These are phyloP conservation scores for Bombus sibiricus DNA, from an alignment of 1,140 invertebrate species.

Conservation along the genomic window DNA sequence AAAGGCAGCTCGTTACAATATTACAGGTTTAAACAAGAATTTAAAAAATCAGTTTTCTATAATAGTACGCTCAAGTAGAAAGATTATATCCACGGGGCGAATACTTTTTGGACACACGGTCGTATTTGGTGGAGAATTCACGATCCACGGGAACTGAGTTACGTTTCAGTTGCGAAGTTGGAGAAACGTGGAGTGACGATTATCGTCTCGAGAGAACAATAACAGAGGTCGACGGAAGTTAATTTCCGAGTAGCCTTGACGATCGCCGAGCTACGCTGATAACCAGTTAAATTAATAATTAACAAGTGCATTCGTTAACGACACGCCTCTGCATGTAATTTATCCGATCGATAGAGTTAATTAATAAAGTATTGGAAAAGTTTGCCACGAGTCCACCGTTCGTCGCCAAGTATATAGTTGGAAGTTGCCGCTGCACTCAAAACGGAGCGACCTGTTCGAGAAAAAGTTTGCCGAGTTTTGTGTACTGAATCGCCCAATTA, in stretches of 20 bases:
- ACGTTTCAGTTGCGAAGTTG: neutral
- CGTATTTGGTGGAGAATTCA: no score
- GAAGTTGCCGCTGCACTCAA: neutral
- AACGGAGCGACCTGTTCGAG: neutral
- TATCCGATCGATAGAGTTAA: conserved; percentile 19
- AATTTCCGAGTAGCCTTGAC: neutral
- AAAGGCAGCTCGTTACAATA: no score
- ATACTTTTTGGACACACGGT: no score
- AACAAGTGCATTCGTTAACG: conserved; percentile 19
- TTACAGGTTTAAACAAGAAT: no score
- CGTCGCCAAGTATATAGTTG: neutral
- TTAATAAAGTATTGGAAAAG: conserved; percentile 48
- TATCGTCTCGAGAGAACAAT: neutral
- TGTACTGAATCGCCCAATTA: conserved; percentile 2
- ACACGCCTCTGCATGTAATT: neutral
- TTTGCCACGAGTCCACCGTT: neutral
- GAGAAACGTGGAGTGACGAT: neutral
- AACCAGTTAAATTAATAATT: conserved; percentile 17
- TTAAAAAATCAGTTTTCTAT: no score
- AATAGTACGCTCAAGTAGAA: no score
- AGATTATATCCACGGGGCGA: no score
- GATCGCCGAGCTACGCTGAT: neutral
- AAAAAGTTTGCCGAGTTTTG: neutral
- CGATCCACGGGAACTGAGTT: neutral
- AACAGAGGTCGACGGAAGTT: neutral